These are phyloP conservation scores for Amniataba percoides DNA, from an alignment of 2,797 vertebrate species.

Conservation along the genomic window DNA sequence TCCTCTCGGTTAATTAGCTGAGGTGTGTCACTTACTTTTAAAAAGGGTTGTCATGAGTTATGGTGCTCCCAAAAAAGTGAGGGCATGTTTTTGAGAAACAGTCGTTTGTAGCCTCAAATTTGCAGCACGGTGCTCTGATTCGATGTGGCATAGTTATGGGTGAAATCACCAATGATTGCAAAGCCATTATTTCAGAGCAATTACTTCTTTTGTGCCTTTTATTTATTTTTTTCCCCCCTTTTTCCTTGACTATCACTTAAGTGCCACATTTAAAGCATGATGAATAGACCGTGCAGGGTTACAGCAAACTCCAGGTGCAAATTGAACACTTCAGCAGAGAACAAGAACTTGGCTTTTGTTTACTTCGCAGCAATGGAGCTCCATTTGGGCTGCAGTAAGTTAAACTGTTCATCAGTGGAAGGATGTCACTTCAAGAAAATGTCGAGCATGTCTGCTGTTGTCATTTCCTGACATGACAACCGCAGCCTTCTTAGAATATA, in stretches of 20 bases:
- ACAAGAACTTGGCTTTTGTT: constrained; percentile 30
- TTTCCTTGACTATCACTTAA: constrained; percentile 31
- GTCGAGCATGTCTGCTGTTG: not conserved
- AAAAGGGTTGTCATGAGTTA: constrained; percentile 19
- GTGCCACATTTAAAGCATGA: constrained; percentile 17
- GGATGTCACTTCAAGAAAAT: constrained; percentile 10
- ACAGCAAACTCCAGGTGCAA: constrained; percentile 44
- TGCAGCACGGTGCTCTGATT: constrained; percentile 6
- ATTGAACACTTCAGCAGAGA: constrained; percentile 45
- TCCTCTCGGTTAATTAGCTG: constrained; percentile 47
- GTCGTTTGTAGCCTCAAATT: not conserved
- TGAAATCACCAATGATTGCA: constrained; percentile 1
- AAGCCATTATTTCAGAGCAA: constrained; percentile 31
- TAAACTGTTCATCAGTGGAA: constrained; percentile 44
- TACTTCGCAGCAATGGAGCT: constrained; percentile 19
- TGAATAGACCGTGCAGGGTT: constrained; percentile 62
- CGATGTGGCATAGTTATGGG: not conserved
- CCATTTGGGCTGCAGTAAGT: constrained; percentile 43
- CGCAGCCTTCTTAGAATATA: not conserved
- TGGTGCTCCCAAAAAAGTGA: not conserved
- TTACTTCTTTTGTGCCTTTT: constrained; percentile 28
- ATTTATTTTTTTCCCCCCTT: constrained; percentile 1
- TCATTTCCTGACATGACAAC: constrained; percentile 13
- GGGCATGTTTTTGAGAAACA: constrained; percentile 11
- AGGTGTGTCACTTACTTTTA: constrained; percentile 40